Evolutionary conservation across 2,797 vertebrate species (phyloP), one percentile per base, ranked within the genome.

Genomic region (Champsocephalus gunnari): DNA sequence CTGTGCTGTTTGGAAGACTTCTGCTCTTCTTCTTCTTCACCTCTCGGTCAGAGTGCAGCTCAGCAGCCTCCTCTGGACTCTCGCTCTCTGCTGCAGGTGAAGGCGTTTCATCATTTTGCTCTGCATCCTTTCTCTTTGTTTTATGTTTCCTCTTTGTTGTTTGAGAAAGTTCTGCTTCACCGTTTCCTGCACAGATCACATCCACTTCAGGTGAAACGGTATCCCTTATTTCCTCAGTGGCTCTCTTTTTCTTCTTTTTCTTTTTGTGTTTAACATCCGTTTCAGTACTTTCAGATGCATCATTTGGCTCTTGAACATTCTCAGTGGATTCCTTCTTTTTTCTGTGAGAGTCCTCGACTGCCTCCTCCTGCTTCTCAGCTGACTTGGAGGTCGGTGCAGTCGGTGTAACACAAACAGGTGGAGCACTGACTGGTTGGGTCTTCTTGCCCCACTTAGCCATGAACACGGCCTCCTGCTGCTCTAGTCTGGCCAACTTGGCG

Each of bases 381-480:
- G 5, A 58, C 21, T 60, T 43, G 32, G 44, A 9, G 11, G 41
- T 24, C 0, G 28, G 50, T 8, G 55, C 19, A 38, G 69, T 57
- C 17, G 14, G 0, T 14, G 66, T 3, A 19, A 53, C 67, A 43
- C 54, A 56, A 7, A 48, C 50, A 10, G 51, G 3, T 32, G 80
- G 28, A 47, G 62, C 6, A 1, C 12, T 47, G 3, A 32, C 65
- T 10, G 77, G 1, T 45, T 90, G 71, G 59, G 65, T 88, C 59
- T 92, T 94, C 71, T 91, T 93, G 17, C 89, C 75, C 1, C 96
- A 95, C 1, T 73, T 93, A 16, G 95, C 95, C 93, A 99, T 92
- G 85, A 98, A 99, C 58, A 95, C 96, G 0, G 90, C 94, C 48
- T 99, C 98, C 90, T 99, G 98, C 89, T 97, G 95, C 88, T 98